phyloP scores from a whole-genome alignment of 2,888 invertebrate species.

The Drosophila lutescens region DNA sequence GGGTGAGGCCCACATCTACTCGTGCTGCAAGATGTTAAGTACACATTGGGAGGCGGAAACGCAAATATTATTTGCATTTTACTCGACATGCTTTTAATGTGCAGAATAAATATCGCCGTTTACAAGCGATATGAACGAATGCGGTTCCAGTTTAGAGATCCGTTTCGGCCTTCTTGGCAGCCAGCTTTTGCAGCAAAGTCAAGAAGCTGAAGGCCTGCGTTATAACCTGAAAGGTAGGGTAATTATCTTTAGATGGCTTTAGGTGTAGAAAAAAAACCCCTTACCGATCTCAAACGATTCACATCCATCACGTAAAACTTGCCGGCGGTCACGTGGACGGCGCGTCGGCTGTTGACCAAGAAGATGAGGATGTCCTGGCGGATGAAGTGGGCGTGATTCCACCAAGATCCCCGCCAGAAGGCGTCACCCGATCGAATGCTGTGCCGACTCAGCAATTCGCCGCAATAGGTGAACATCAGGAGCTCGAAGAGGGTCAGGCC shows the following conservation, averaged over 20 bases:
- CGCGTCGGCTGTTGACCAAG: slow-evolving; percentile 71
- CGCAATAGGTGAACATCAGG: slow-evolving; percentile 81
- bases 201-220: slow-evolving; percentile 82
- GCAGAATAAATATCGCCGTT: slow-evolving; percentile 60
- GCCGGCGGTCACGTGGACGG: slow-evolving; percentile 79
- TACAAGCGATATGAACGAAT: slow-evolving; percentile 27
- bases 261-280: background rate
- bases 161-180: slow-evolving; percentile 69
- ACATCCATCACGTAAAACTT: slow-evolving; percentile 82
- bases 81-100: slow-evolving; percentile 71
- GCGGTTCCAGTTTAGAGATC: slow-evolving; percentile 21
- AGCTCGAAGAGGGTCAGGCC: slow-evolving; percentile 76
- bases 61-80: slow-evolving; percentile 70
- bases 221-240: slow-evolving; percentile 69
- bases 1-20: slow-evolving; percentile 7
- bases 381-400: slow-evolving; percentile 63
- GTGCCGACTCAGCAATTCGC: slow-evolving; percentile 76
- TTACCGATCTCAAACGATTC: slow-evolving; percentile 76
- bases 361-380: slow-evolving; percentile 79
- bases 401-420: slow-evolving; percentile 79
- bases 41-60: slow-evolving; percentile 57
- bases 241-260: background rate
- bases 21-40: slow-evolving; percentile 43
- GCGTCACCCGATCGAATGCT: slow-evolving; percentile 81
- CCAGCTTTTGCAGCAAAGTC: slow-evolving; percentile 81